Evolutionary conservation across 2,797 vertebrate species (phyloP).

Genomic region (Neomorphus geoffroyi): DNA sequence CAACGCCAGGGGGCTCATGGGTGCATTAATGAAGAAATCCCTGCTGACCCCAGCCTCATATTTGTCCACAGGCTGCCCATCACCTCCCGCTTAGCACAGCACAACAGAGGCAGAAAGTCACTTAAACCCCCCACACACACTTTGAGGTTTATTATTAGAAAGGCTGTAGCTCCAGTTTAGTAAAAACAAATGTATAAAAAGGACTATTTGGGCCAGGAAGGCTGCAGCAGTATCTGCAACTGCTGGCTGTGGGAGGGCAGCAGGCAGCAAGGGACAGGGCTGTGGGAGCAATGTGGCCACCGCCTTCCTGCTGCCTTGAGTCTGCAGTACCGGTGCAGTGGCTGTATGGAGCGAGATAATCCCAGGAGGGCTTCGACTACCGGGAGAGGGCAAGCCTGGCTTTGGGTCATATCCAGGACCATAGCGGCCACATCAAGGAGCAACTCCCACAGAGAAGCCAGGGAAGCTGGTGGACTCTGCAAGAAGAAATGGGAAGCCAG

Average conservation of each 20-base stretch:
- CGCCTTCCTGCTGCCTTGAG: background rate
- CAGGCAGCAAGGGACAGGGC: background rate
- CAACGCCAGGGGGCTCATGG: background rate
- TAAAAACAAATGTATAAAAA: conserved; percentile 27
- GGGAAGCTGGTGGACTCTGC: background rate
- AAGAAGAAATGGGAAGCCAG: accelerated
- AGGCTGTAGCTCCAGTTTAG: background rate
- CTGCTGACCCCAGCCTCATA: background rate
- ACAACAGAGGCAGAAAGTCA: background rate
- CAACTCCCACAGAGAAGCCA: accelerated
- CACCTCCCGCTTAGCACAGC: background rate
- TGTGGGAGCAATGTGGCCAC: accelerated
- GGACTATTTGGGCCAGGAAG: background rate
- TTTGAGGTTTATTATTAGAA: conserved; percentile 24
- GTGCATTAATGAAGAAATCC: background rate
- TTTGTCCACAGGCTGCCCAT: background rate
- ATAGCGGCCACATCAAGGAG: background rate
- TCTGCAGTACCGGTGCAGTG: accelerated
- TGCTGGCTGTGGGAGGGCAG: background rate
- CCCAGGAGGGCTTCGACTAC: background rate
- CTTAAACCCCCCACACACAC: background rate
- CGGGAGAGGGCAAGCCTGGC: background rate
- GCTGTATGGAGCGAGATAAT: accelerated
- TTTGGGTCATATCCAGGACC: background rate
- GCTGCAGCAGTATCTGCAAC: background rate